Percentiles rank a stretch among this genome's conserved stretches.
Evolutionary conservation across 2,113 vertebrate genomes (phyloP).

Genomic region (Mesembrinibis cayennensis): DNA sequence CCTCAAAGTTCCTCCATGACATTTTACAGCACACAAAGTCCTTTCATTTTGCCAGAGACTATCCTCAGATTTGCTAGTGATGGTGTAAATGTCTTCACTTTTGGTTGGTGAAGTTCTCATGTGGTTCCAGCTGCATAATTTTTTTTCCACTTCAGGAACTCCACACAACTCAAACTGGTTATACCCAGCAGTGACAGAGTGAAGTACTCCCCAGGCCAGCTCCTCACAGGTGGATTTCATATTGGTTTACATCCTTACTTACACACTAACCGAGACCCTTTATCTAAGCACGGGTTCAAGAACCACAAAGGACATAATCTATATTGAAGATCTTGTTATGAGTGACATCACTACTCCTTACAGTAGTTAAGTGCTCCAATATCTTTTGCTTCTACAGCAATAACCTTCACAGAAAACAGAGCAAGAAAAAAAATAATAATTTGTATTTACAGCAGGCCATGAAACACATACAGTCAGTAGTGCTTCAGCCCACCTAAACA

Average conservation of each 20-base stretch:
- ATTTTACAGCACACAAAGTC: background rate
- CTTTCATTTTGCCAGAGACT: background rate
- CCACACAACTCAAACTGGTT: background rate
- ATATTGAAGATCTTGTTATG: background rate
- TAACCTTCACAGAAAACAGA: background rate
- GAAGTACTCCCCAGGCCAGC: background rate
- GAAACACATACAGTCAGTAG: background rate
- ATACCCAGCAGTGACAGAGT: background rate
- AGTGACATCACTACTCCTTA: background rate
- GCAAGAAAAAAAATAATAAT: background rate
- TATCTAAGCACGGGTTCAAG: background rate
- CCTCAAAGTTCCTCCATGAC: background rate
- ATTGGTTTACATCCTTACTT: background rate
- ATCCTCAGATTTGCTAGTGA: background rate
- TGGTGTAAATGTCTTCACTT: accelerated
- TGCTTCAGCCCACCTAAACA: background rate
- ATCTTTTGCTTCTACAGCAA: background rate
- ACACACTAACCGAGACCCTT: background rate
- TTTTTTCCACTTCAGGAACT: background rate
- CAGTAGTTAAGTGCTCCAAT: background rate
- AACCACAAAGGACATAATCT: background rate
- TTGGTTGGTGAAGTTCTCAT: background rate
- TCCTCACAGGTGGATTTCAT: background rate
- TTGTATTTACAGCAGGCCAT: background rate
- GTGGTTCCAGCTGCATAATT: background rate